Conservation (phyloP, 2,888 invertebrate species). For the Drosophila basisetae region DNA sequence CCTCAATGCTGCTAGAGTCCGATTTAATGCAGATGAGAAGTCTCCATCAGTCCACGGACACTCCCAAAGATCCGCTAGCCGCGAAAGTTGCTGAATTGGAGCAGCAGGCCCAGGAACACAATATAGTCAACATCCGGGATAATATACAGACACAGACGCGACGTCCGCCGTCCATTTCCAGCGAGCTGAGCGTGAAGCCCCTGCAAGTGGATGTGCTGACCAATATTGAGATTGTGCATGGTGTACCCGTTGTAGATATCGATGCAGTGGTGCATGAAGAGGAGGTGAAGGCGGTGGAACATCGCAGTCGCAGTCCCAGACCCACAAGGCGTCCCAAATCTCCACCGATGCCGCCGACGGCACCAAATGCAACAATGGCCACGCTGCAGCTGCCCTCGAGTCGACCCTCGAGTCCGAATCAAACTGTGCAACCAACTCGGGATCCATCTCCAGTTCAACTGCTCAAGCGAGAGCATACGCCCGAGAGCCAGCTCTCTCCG, state of each 20-base stretch:
- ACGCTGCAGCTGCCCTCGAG: slow-evolving; percentile 64
- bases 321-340: slow-evolving; percentile 68
- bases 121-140: slow-evolving; percentile 79
- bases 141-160: slow-evolving; percentile 77
- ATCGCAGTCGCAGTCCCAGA: slow-evolving; percentile 62
- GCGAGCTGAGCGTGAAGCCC: slow-evolving; percentile 64
- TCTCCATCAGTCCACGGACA: slow-evolving; percentile 67
- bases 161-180: slow-evolving; percentile 77
- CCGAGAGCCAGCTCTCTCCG: slow-evolving; percentile 74
- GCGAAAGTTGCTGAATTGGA: slow-evolving; percentile 78
- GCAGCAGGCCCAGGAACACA: slow-evolving; percentile 67
- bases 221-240: slow-evolving; percentile 74
- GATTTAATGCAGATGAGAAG: slow-evolving; percentile 50
- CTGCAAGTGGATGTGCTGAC: slow-evolving; percentile 75
- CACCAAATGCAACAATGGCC: slow-evolving; percentile 33
- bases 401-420: slow-evolving; percentile 52
- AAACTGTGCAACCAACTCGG: slow-evolving; percentile 12
- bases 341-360: slow-evolving; percentile 32
- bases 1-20: slow-evolving; percentile 55
- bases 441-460: slow-evolving; percentile 30
- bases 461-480: slow-evolving; percentile 81
- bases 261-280: slow-evolving; percentile 70
- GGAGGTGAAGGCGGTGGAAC: slow-evolving; percentile 64
- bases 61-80: slow-evolving; percentile 63
- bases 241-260: slow-evolving; percentile 73